These are phyloP conservation scores for Acanthosepion esculentum DNA, from an alignment of 2,888 invertebrate genomes.

Conservation along the genomic window DNA sequence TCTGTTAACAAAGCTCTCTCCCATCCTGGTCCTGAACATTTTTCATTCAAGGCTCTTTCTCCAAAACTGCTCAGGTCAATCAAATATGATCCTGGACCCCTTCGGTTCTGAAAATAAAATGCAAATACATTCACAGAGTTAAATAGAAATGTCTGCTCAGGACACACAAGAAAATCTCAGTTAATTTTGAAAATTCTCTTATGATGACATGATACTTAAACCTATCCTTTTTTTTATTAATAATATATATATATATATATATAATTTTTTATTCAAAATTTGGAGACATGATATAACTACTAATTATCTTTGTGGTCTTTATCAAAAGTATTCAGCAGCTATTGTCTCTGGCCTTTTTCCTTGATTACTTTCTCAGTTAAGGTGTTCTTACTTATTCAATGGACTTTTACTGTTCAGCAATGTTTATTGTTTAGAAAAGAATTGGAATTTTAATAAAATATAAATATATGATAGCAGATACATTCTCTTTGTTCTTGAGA, in stretches of 20 bases:
- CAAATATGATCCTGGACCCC: slow-evolving; percentile 72
- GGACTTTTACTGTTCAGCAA: too few relatives aligned
- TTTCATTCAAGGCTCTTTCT: slow-evolving; percentile 62
- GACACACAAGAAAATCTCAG: neutral
- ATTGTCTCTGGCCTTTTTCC: too few relatives aligned
- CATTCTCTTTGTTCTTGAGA: too few relatives aligned
- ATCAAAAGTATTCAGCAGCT: too few relatives aligned
- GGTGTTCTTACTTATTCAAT: too few relatives aligned
- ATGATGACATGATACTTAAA: neutral
- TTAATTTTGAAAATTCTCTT: neutral
- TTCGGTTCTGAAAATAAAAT: slow-evolving; percentile 53
- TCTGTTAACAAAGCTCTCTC: slow-evolving; percentile 71
- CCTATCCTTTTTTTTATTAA: neutral
- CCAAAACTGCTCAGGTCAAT: slow-evolving; percentile 68
- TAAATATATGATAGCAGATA: too few relatives aligned
- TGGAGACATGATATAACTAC: too few relatives aligned
- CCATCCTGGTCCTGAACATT: slow-evolving; percentile 72
- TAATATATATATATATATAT: neutral
- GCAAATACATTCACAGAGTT: neutral
- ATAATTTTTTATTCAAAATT: too few relatives aligned
- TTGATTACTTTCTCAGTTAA: too few relatives aligned
- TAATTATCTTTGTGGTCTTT: too few relatives aligned
- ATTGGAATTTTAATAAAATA: too few relatives aligned
- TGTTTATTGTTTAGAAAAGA: too few relatives aligned
- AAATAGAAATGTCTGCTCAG: neutral